Evolutionary conservation across 1,140 invertebrate species (phyloP), one percentile per base, ranked within the genome.

Genomic region (Sycobia sp.): DNA sequence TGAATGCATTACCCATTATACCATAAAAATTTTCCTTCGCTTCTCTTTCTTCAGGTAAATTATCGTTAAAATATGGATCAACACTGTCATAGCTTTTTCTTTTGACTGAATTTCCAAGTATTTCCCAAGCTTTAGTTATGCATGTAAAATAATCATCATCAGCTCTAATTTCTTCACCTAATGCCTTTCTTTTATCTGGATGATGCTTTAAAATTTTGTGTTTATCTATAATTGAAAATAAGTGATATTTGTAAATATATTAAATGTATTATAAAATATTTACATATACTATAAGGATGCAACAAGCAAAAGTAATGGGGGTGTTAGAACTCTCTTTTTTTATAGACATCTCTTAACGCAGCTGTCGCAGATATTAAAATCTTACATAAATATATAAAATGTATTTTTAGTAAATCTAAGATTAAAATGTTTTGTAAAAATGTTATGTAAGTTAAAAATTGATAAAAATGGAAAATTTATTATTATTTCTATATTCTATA

Each of bases 121-220:
- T 93, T 83, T 97, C 95, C 86, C 92, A 95, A 14, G 96, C 96
- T 85, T 95, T 95, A n/a, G 96, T 98, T 72, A 99, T 99, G 77
- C 96, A 98, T 0, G 96, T 95, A 78, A 98, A 99, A 82, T 99
- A 98, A 83, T 98, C 96, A 73, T 96, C 91, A 68, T 95, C 93
- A 1, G 87, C 84, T 64, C 88, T 86, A 11, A 96, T 86, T 69
- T 92, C 88, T 78, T 95, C 93, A 41, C 94, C 91, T 79, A 88
- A 84, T 53, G 89, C 91, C 85, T 94, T 91, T 60, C 96, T 86
- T 79, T 99, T 99, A 79, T 99, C 97, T 0, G 97, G 97, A 84
- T 99, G 97, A 81, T 99, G 97, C 72, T 90, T 90, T 25, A 99
- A 82, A 27, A 99, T 96, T 83, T 95, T 95, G 72, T 85, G 83